Percentiles rank a stretch among this genome's conserved stretches.
Conservation (phyloP, 2,888 invertebrate genomes). For the Cactoblastis cactorum region DNA sequence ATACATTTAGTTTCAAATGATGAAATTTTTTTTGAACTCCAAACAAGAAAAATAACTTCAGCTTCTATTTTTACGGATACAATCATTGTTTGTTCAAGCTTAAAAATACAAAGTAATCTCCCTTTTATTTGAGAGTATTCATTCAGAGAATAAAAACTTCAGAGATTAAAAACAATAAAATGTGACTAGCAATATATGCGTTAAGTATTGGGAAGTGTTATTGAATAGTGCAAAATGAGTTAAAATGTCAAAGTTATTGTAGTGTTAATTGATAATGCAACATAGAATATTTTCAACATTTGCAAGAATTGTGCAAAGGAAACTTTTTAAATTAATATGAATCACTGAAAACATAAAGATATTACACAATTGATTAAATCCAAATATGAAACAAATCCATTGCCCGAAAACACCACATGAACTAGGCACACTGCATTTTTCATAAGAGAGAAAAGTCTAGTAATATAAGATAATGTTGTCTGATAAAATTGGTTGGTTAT, state of each 20-base stretch:
- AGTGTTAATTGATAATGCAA: not conserved
- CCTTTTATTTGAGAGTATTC: too few relatives aligned
- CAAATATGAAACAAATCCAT: not conserved
- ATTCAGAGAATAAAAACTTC: too few relatives aligned
- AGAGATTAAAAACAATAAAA: not conserved
- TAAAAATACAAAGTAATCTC: too few relatives aligned
- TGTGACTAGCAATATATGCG: conserved; percentile 1
- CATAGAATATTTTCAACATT: too few relatives aligned
- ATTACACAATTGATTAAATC: not conserved
- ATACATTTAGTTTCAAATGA: too few relatives aligned
- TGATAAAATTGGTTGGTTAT: too few relatives aligned
- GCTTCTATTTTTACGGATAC: too few relatives aligned
- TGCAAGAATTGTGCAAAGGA: not conserved
- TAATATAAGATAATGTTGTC: not conserved
- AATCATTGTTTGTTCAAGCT: too few relatives aligned
- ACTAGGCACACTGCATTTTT: not conserved
- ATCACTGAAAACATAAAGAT: not conserved
- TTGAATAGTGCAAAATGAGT: not conserved
- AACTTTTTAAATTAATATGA: not conserved
- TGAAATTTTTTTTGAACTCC: too few relatives aligned
- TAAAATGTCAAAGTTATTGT: not conserved
- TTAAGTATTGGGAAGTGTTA: not conserved
- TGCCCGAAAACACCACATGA: not conserved
- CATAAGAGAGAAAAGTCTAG: not conserved
- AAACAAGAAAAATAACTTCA: too few relatives aligned